These are phyloP conservation scores for Eurystomus gularis DNA, from an alignment of 2,113 vertebrate genomes.

Conservation along the genomic window DNA sequence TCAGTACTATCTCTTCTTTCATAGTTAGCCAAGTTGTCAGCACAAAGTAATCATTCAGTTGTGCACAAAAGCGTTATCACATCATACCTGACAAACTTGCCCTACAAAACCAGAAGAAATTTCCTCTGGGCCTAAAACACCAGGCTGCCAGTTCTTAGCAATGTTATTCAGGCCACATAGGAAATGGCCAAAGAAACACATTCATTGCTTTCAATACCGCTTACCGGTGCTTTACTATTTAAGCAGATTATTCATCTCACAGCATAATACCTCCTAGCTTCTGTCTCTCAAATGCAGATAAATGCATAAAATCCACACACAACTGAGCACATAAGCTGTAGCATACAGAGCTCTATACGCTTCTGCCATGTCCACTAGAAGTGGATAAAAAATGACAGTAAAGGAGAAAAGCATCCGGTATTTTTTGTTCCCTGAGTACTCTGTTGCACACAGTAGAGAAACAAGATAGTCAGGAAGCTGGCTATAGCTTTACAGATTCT, in stretches of 20 bases:
- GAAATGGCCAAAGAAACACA: conserved; percentile 10
- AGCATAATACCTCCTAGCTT: conserved; percentile 9
- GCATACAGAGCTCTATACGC: not conserved
- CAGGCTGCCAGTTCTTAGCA: not conserved
- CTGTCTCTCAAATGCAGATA: conserved; percentile 28
- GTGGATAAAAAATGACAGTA: not conserved
- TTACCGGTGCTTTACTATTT: conserved; percentile 15
- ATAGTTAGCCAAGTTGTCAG: not conserved
- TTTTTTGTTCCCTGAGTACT: not conserved
- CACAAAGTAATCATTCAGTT: not conserved
- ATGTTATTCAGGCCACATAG: conserved; percentile 12
- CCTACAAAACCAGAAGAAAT: not conserved
- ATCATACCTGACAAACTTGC: not conserved
- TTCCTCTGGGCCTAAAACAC: not conserved
- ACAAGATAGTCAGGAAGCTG: not conserved
- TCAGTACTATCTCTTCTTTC: not conserved
- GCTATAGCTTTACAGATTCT: not conserved
- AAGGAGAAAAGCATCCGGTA: not conserved
- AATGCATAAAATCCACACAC: conserved; percentile 30
- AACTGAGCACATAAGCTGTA: not conserved
- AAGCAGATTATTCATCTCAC: conserved; percentile 57
- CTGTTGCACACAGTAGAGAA: not conserved
- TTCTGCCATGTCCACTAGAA: not conserved
- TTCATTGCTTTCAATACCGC: not conserved
- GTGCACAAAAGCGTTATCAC: not conserved